Percentiles rank a stretch among this genome's conserved stretches.
Conservation (phyloP, 2,888 invertebrate genomes). For the Lithophane ornitopus region DNA sequence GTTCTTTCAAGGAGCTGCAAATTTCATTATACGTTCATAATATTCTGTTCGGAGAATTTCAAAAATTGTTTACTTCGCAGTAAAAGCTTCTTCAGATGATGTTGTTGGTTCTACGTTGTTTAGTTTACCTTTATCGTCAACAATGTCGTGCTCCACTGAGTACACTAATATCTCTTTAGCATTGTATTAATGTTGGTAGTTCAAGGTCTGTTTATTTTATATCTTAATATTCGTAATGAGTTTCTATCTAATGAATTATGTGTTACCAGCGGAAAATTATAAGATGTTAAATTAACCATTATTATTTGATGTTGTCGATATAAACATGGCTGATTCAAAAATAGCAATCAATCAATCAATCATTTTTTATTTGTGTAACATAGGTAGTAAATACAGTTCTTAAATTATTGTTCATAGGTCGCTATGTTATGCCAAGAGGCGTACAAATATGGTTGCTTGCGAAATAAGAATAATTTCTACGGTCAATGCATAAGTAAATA, state of each 20-base stretch:
- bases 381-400: too few species aligned
- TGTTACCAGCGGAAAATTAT: neutral
- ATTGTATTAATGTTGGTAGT: conserved; percentile 17
- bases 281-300: neutral
- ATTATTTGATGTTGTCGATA: neutral
- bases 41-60: conserved; percentile 25
- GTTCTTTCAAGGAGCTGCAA: conserved; percentile 30
- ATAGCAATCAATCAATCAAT: too few species aligned
- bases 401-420: too few species aligned
- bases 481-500: too few species aligned
- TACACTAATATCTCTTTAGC: conserved; percentile 38
- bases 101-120: conserved; percentile 34
- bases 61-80: conserved; percentile 23
- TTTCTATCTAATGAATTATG: neutral
- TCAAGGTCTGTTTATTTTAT: conserved; percentile 33
- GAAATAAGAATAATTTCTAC: too few species aligned
- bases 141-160: conserved; percentile 26
- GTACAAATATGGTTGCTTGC: too few species aligned
- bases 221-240: conserved; percentile 9
- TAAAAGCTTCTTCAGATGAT: conserved; percentile 5
- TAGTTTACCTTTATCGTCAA: conserved; percentile 23
- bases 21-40: conserved; percentile 23
- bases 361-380: too few species aligned
- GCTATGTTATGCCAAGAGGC: too few species aligned
- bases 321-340: neutral